Evolutionary conservation across 2,113 vertebrate genomes (phyloP).

Genomic region (Oreochromis spilurus): DNA sequence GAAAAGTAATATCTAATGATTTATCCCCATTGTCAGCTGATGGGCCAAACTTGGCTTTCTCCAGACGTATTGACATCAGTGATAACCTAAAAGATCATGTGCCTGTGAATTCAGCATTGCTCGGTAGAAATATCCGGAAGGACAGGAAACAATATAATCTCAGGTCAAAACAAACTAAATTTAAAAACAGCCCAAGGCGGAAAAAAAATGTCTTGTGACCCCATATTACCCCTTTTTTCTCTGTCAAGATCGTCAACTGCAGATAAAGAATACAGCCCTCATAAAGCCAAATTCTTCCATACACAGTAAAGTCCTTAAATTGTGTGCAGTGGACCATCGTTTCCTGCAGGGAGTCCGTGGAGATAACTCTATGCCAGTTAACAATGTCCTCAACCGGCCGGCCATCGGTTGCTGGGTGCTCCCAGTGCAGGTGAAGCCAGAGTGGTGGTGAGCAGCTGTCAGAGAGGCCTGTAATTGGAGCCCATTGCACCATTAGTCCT

Average conservation of each 20-base stretch:
- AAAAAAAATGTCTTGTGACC: not conserved
- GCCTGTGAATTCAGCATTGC: not conserved
- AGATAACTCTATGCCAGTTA: slow-evolving; percentile 47
- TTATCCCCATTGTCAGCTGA: not conserved
- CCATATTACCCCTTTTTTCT: not conserved
- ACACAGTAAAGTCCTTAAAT: slow-evolving; percentile 32
- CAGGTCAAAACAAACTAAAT: not conserved
- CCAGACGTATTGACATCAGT: slow-evolving; percentile 2
- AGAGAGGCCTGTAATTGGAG: slow-evolving; percentile 69
- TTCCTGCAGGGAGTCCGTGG: slow-evolving; percentile 24
- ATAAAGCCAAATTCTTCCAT: not conserved
- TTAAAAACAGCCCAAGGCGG: not conserved
- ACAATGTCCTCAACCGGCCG: slow-evolving; percentile 53
- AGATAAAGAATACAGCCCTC: not conserved
- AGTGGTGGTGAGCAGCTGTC: slow-evolving; percentile 65
- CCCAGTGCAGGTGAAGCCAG: slow-evolving; percentile 47
- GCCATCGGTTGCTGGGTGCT: slow-evolving; percentile 12
- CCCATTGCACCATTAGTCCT: slow-evolving; percentile 71
- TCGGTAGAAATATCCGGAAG: not conserved
- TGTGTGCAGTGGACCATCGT: slow-evolving; percentile 34
- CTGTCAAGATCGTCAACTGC: not conserved
- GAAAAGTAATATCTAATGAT: slow-evolving; percentile 47
- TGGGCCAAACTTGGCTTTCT: slow-evolving; percentile 13
- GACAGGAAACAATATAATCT: not conserved
- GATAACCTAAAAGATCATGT: not conserved